phyloP scores from a whole-genome alignment of 2,888 invertebrate species.

The Drosophila suboccidentalis region DNA sequence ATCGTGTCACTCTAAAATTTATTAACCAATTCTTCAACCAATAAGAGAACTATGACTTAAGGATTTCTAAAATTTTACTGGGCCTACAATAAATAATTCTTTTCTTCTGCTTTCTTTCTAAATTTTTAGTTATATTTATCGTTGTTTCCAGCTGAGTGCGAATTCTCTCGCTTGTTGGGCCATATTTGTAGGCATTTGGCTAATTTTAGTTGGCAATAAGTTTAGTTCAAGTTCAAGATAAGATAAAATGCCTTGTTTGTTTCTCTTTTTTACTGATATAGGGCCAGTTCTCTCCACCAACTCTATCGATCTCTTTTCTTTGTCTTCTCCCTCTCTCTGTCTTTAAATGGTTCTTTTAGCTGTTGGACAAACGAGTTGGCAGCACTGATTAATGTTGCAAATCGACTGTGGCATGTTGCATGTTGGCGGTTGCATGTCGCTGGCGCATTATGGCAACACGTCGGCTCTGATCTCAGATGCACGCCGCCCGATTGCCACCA shows the following conservation, averaged over 20 bases:
- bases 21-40: too few species aligned
- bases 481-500: conserved; percentile 65
- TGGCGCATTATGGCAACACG: conserved; percentile 68
- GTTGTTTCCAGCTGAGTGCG: conserved; percentile 11
- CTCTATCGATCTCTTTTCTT: neutral
- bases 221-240: conserved; percentile 32
- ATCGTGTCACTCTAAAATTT: too few species aligned
- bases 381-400: conserved; percentile 54
- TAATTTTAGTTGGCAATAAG: conserved; percentile 15
- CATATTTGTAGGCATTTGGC: conserved; percentile 16
- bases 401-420: conserved; percentile 44
- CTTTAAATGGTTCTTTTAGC: conserved; percentile 1
- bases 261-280: neutral
- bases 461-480: conserved; percentile 64
- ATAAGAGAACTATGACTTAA: too few species aligned
- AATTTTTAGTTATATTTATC: conserved; percentile 20
- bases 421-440: conserved; percentile 53
- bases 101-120: neutral
- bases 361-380: conserved; percentile 28
- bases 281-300: neutral
- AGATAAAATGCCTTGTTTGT: conserved; percentile 32
- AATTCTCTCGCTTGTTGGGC: neutral
- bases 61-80: neutral
- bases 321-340: neutral
- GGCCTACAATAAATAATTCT: rapidly evolving